Evolutionary conservation across 2,888 invertebrate species (phyloP), one percentile per base, ranked within the genome.

Genomic region (Lasioglossum figueresi): DNA sequence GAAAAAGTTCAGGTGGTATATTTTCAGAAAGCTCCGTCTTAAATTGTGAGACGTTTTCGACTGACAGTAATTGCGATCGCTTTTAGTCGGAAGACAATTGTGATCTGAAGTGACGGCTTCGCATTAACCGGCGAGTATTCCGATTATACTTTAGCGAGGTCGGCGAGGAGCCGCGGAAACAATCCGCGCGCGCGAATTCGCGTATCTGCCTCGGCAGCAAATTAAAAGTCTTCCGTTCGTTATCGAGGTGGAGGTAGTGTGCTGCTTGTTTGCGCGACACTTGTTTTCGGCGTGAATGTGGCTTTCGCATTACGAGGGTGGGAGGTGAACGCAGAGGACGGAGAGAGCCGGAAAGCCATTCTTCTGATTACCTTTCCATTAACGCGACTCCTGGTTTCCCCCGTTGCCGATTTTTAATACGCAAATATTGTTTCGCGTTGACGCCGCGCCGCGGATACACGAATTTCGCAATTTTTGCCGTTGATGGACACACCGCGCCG

Each of bases 291-390:
- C 23, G 23, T n/a, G 45, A 43, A 31, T 59, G 6, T 27, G 45
- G 74, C 73, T 82, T 77, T 74, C 66, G 34, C 40, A 73, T 70
- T 84, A 71, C 43, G 19, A 52, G 48, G 48, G 70, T 59, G 10
- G 0, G 34, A 2, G 66, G 8, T 10, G 68, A 23, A 23, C 37
- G 37, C 23, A 19, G 23, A 19, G 34, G 10, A 34, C 37, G 27
- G 16, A 56, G 56, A 63, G 31, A 40, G 70, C 59, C 31, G 63
- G 40, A n/a, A 74, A 75, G 27, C 66, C 84, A 83, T 84, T 83
- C 75, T 79, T 79, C 75, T 83, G 79, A 83, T 84, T 84, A 84
- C 83, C 70, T 74, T 52, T 71, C 83, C 83, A 79, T 83, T 83
- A 78, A 63, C 71, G 66, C n/a, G 23, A 23, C 45, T 59, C 56